Conservation (phyloP, 2,797 vertebrate genomes). For the Crenichthys baileyi region DNA sequence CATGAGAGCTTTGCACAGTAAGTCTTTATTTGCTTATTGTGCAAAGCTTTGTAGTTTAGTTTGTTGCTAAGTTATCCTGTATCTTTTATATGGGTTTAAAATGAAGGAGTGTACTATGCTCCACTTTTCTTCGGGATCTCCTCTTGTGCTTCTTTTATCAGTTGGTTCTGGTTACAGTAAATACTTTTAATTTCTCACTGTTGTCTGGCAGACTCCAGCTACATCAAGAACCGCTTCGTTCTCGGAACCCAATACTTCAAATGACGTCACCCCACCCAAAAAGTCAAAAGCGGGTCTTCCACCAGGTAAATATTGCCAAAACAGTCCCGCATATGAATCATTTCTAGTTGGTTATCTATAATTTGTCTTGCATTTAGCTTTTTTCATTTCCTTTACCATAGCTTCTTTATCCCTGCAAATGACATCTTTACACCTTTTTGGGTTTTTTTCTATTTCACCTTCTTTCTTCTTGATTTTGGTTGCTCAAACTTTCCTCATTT, state of each 20-base stretch:
- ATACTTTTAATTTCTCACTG: background rate
- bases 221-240: slow-evolving; percentile 94
- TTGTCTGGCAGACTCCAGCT: slow-evolving; percentile 86
- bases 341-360: slow-evolving; percentile 24
- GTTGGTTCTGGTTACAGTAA: background rate
- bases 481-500: slow-evolving; percentile 54
- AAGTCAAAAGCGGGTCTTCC: slow-evolving; percentile 85
- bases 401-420: slow-evolving; percentile 7
- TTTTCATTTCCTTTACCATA: slow-evolving; percentile 24
- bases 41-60: background rate
- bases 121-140: background rate
- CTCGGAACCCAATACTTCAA: slow-evolving; percentile 85
- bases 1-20: background rate
- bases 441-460: slow-evolving; percentile 29
- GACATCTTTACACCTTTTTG: slow-evolving; percentile 31
- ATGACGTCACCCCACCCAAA: slow-evolving; percentile 86
- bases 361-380: slow-evolving; percentile 53
- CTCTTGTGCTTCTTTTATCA: background rate
- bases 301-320: slow-evolving; percentile 79
- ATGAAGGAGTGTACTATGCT: background rate
- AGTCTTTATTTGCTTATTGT: background rate
- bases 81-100: background rate
- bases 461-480: slow-evolving; percentile 26
- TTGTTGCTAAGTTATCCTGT: background rate
- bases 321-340: background rate